Conservation (phyloP, 2,888 invertebrate genomes). For the Apotomis turbidana region DNA sequence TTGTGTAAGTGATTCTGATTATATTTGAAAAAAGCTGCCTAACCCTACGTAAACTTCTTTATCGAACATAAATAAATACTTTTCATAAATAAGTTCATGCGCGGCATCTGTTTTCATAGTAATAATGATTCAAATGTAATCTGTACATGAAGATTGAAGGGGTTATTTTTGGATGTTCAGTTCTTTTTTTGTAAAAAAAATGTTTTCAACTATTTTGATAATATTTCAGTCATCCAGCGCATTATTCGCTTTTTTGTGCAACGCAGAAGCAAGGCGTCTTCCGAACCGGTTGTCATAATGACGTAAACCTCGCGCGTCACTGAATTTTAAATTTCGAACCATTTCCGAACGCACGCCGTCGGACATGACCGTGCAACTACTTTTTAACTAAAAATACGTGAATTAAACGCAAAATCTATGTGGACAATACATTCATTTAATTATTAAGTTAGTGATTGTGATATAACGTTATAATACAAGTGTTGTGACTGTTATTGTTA, state of each 20-base stretch:
- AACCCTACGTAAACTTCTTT: no score
- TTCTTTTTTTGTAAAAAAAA: no score
- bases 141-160: no score
- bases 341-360: slow-evolving; percentile 43
- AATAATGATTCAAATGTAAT: no score
- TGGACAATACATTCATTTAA: slow-evolving; percentile 28
- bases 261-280: slow-evolving; percentile 17
- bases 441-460: slow-evolving; percentile 24
- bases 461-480: slow-evolving; percentile 31
- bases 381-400: slow-evolving; percentile 5
- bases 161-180: no score
- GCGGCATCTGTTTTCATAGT: no score
- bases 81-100: no score
- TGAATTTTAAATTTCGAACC: slow-evolving; percentile 54
- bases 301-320: slow-evolving; percentile 44
- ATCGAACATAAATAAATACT: no score
- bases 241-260: background rate
- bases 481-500: slow-evolving; percentile 36
- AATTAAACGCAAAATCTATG: slow-evolving; percentile 15
- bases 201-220: no score
- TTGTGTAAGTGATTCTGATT: no score
- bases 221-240: slow-evolving; percentile 3
- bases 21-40: no score
- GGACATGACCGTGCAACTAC: slow-evolving; percentile 14
- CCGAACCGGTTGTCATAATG: slow-evolving; percentile 39